Percentiles rank a stretch among this genome's conserved stretches.
phyloP scores from a whole-genome alignment of 2,888 invertebrate species.

The Tinea pellionella region DNA sequence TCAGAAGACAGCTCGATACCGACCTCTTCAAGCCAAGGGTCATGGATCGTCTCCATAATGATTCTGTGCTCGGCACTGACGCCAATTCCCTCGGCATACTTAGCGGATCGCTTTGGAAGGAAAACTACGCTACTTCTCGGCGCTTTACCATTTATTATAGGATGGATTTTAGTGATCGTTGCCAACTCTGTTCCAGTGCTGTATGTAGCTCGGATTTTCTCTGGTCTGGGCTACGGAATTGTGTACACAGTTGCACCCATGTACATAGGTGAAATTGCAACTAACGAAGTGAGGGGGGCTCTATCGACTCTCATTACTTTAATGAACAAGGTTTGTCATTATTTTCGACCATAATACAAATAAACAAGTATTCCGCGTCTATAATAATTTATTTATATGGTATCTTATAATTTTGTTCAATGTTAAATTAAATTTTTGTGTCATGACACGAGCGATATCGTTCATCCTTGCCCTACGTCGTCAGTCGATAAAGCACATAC shows the following conservation, averaged over 20 bases:
- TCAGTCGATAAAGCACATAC: not conserved
- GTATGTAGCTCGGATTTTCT: constrained; percentile 72
- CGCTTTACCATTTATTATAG: constrained; percentile 70
- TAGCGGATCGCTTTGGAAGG: constrained; percentile 75
- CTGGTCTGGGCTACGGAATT: constrained; percentile 73
- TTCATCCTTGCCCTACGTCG: not conserved
- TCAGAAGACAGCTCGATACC: constrained; percentile 55
- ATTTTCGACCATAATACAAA: no score
- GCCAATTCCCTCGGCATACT: constrained; percentile 70
- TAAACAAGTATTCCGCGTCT: no score
- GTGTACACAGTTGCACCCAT: constrained; percentile 72
- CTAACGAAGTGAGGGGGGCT: constrained; percentile 70
- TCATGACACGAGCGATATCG: not conserved
- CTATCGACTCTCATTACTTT: constrained; percentile 73
- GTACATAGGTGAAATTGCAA: constrained; percentile 74
- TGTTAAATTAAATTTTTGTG: not conserved
- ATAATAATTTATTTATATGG: no score
- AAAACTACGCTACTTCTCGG: constrained; percentile 72
- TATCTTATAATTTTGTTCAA: no score
- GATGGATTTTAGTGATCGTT: constrained; percentile 73
- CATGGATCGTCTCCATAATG: constrained; percentile 75
- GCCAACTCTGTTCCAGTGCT: constrained; percentile 67
- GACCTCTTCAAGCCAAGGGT: constrained; percentile 60
- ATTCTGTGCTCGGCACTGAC: constrained; percentile 74
- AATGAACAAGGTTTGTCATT: constrained; percentile 54